Conservation (phyloP, 2,797 vertebrate genomes). For the Rhabdomys pumilio region DNA sequence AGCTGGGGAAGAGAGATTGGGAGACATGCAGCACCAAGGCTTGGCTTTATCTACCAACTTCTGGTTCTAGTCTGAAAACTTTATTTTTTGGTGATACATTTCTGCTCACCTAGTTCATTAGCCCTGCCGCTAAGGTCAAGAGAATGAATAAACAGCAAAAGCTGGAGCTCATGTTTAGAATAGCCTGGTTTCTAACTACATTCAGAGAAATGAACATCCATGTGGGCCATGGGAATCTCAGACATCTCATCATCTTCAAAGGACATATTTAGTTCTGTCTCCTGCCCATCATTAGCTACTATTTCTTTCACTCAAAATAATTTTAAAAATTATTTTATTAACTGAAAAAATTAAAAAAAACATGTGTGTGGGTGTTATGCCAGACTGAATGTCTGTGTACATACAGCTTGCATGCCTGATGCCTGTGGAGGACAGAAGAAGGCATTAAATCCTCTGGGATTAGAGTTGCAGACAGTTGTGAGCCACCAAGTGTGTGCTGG, state of each 20-base stretch:
- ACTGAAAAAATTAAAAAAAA: not conserved
- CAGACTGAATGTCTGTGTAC: too few species aligned
- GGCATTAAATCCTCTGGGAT: not conserved
- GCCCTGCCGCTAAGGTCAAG: not conserved
- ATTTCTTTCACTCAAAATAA: not conserved
- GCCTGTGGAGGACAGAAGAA: not conserved
- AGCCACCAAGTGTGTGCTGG: too few species aligned
- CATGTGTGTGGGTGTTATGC: not conserved
- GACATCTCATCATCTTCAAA: not conserved
- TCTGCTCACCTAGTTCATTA: not conserved
- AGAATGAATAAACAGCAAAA: not conserved
- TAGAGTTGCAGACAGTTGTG: not conserved
- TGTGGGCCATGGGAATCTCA: not conserved
- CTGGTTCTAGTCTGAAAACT: not conserved
- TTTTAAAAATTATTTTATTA: not conserved
- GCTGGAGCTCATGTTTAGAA: conserved; percentile 14
- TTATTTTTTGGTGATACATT: conserved; percentile 28
- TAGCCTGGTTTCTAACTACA: not conserved
- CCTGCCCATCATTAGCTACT: not conserved
- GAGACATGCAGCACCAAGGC: not conserved
- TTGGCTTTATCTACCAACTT: not conserved
- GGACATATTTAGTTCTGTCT: not conserved
- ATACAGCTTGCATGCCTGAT: not conserved
- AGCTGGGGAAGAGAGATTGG: not conserved
- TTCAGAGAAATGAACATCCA: conserved; percentile 14